A percentile compares a stretch with the other conserved stretches of the same genome.
Conservation (phyloP, 2,113 vertebrate genomes). For the Hypocryptadius cinnamomeus region DNA sequence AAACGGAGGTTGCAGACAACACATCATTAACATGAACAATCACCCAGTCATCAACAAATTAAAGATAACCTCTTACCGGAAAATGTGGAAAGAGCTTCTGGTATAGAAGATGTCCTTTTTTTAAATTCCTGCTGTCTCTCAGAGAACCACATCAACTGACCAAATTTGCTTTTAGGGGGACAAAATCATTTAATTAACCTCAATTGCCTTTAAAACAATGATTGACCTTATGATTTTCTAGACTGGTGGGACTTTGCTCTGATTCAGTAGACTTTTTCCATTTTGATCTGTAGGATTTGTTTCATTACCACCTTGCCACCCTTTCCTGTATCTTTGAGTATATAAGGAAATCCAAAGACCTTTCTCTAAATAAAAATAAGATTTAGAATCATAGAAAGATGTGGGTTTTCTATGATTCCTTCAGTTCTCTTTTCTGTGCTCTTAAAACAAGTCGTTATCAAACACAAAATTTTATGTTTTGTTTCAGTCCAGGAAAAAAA, state of each 20-base stretch:
- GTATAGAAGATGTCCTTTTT: not conserved
- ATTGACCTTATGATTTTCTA: not conserved
- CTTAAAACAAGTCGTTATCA: not conserved
- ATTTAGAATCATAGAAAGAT: not conserved
- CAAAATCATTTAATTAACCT: not conserved
- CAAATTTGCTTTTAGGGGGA: not conserved
- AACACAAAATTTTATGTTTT: not conserved
- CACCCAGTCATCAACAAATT: not conserved
- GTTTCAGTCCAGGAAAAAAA: not conserved
- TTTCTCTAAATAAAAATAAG: not conserved
- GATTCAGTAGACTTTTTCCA: not conserved
- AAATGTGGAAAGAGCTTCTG: not conserved
- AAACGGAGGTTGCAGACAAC: not conserved
- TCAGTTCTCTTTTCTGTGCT: not conserved
- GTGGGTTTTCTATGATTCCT: not conserved
- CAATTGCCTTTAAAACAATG: not conserved
- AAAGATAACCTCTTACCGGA: not conserved
- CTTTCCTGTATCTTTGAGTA: not conserved
- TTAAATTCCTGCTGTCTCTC: not conserved
- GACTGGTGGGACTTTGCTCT: not conserved
- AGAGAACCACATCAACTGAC: not conserved
- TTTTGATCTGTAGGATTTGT: not conserved
- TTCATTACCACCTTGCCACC: not conserved
- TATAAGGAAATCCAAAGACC: not conserved
- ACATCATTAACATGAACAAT: not conserved